Evolutionary conservation across 2,113 vertebrate species (phyloP), one percentile per base, ranked within the genome.

Genomic region (Numida meleagris): DNA sequence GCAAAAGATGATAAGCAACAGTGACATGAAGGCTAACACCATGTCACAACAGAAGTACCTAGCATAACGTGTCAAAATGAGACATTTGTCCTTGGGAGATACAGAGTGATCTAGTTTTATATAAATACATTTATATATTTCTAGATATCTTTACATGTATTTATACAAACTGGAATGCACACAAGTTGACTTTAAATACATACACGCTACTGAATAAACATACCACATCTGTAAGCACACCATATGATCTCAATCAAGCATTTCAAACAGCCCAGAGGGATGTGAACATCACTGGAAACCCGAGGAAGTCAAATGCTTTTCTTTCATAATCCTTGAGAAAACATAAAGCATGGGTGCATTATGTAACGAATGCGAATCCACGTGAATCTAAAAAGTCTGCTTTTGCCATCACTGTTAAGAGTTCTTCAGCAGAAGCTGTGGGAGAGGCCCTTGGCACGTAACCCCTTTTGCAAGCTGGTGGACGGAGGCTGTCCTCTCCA

Each of bases 1-100:
- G 33, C 40, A 40, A 46, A 82, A 85, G 88, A 94, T 18, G 59
- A 61, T 82, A 93, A 96, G 46, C 40, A 85, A 31, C 46, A 65
- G 65, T 81, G 94, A 95, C 91, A 53, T 27, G 55, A 88, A 96
- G 65, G 70, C 71, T 93, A 94, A 88, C 74, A 82, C 82, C 79
- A 63, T 86, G 83, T 95, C 94, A 96, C 61, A 95, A 66, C 70
- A 87, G 74, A 94, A 33, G 25, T 73, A 89, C 67, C 82, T 92
- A 72, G 63, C 86, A 72, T 34, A 95, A 34, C 19, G 15, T 91
- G 88, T 76, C 88, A 93, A 96, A 90, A 84, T 42, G 40, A 94
- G 86, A 29, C 43, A 42, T 89, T 81, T 90, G 65, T 75, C 84
- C 77, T 82, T 86, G 74, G 77, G 81, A 92, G 90, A 90, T 58